These are phyloP conservation scores for Chrysotoxum bicinctum DNA, from an alignment of 2,888 invertebrate genomes.

Conservation along the genomic window DNA sequence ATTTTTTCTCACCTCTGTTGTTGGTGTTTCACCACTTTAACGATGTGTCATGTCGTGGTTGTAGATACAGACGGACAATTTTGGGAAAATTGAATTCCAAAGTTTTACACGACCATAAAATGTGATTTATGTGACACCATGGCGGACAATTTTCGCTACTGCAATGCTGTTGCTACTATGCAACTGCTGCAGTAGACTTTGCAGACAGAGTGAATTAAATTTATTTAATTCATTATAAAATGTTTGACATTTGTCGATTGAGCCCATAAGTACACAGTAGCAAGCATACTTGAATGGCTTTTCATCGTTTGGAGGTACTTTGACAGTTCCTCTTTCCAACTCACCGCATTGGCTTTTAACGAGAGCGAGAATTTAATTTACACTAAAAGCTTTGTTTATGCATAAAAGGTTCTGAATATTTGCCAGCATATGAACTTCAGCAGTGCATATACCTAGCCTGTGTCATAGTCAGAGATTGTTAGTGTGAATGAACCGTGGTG, in stretches of 20 bases:
- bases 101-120: slow-evolving; percentile 47
- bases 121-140: slow-evolving; percentile 66
- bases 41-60: slow-evolving; percentile 22
- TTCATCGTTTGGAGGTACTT: neutral
- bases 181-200: neutral
- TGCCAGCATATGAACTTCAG: neutral
- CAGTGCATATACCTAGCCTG: neutral
- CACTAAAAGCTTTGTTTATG: slow-evolving; percentile 32
- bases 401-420: slow-evolving; percentile 14
- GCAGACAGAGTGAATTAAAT: slow-evolving; percentile 27
- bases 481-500: neutral
- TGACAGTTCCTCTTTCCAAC: neutral
- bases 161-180: slow-evolving; percentile 28
- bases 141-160: slow-evolving; percentile 36
- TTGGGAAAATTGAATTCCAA: slow-evolving; percentile 63
- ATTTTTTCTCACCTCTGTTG: slow-evolving; percentile 25
- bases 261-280: neutral
- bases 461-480: slow-evolving; percentile 6
- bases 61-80: slow-evolving; percentile 30
- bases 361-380: slow-evolving; percentile 23
- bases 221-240: slow-evolving; percentile 59
- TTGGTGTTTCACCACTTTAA: slow-evolving; percentile 14
- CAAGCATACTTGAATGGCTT: neutral
- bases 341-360: neutral
- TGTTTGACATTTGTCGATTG: slow-evolving; percentile 49